These are phyloP conservation scores for Synergus japonicus DNA, from an alignment of 2,888 invertebrate genomes.

Conservation along the genomic window DNA sequence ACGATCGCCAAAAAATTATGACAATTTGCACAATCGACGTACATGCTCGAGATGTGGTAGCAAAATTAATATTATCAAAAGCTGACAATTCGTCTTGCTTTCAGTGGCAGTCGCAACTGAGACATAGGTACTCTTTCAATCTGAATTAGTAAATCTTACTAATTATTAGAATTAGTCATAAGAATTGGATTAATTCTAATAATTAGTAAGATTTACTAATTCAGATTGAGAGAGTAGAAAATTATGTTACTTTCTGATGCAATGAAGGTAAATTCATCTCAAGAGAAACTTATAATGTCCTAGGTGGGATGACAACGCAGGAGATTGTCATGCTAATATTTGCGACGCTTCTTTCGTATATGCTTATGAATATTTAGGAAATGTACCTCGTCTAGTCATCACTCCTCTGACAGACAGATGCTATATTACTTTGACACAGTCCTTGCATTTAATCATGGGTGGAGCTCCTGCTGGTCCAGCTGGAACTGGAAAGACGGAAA, in stretches of 20 bases:
- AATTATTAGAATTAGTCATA: too few species aligned
- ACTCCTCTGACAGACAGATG: constrained; percentile 97
- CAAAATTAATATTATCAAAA: constrained; percentile 89
- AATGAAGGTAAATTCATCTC: not conserved
- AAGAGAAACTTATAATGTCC: constrained; percentile 32
- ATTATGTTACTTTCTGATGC: not conserved
- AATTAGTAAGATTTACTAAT: too few species aligned
- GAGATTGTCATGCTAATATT: constrained; percentile 94
- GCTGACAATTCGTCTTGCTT: constrained; percentile 89
- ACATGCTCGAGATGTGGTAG: constrained; percentile 95
- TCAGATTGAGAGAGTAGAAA: too few species aligned
- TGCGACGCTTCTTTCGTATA: constrained; percentile 96
- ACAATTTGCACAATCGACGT: constrained; percentile 98
- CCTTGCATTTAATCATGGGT: constrained; percentile 95
- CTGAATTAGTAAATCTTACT: too few species aligned
- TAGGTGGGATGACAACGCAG: constrained; percentile 88
- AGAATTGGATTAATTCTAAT: too few species aligned
- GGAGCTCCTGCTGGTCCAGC: constrained; percentile 98
- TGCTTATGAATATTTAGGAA: constrained; percentile 96
- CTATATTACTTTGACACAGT: constrained; percentile 96
- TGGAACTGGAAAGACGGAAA: constrained; percentile 97
- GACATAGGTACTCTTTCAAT: constrained; percentile 79
- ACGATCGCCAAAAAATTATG: constrained; percentile 96
- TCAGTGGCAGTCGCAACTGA: constrained; percentile 94
- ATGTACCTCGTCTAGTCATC: constrained; percentile 94